Base-by-base conservation (phyloP, 1,140 invertebrate genomes). In the Rhopalosiphum padi region DNA sequence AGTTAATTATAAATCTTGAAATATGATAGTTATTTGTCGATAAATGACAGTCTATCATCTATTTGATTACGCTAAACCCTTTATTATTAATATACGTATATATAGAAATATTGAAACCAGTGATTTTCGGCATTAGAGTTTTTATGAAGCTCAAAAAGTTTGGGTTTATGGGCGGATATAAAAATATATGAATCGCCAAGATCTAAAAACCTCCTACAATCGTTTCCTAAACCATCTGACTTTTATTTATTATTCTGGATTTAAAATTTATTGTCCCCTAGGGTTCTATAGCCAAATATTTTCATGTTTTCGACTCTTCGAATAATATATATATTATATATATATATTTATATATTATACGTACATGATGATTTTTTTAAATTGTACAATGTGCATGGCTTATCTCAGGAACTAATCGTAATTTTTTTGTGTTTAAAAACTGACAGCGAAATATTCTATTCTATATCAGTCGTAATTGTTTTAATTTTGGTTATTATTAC, bases 191-290 rank as follows among this genome's bases (percentile, higher is more conserved):
- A 77, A 92, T 92, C 30, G 43, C 90, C 22, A 83, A 83, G 77
- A 77, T 92, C 90, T 83, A 82, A 83, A 91, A 82, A 83, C 43
- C 68, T 90, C 25, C 89, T 90, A 60, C 89, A 90, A 90, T 43
- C 89, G 53, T 92, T 55, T 83, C 43, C 46, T 48, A 83, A 92
- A 51, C 68, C 90, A 43, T 91, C 68, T 46, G 21, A 37, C n/a
- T 83, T 92, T 92, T 92, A 92, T 92, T 92, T 92, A 92, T 92
- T 92, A 83, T 92, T 92, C 68, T 30, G n/a, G n/a, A 48, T 92
- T 92, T 92, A 25, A 83, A 83, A 92, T 92, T 92, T 92, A 92
- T 83, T 55, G 90, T 92, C 90, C 90, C 60, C n/a, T 41, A 15
- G 46, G 48, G 90, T 90, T 90, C 37, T 35, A 90, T 68, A 90